A percentile compares a stretch with the other conserved stretches of the same genome.
Conservation (phyloP, 1,140 invertebrate species). For the Megalopta genalis region DNA sequence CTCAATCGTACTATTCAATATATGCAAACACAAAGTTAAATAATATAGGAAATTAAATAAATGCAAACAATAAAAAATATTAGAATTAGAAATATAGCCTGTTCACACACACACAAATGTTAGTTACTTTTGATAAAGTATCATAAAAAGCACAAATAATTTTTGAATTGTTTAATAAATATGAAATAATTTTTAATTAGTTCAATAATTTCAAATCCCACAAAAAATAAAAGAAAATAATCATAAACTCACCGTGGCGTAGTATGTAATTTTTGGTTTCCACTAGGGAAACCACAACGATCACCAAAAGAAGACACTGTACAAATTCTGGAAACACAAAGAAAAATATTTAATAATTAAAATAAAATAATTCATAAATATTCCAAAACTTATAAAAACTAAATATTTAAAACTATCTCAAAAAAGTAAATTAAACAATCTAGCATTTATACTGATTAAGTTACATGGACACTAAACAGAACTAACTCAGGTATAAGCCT, state of each 20-base stretch:
- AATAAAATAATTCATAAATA: neutral
- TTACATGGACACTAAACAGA: neutral
- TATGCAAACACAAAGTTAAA: too few species aligned
- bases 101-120: too few species aligned
- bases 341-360: neutral
- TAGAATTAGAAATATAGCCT: too few species aligned
- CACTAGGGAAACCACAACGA: slow-evolving; percentile 69
- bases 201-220: neutral
- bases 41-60: neutral
- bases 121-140: too few species aligned
- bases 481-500: neutral
- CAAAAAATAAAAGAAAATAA: neutral
- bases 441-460: neutral
- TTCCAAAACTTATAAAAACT: neutral
- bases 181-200: too few species aligned
- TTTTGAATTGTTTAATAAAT: too few species aligned
- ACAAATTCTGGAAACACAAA: slow-evolving; percentile 48
- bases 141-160: too few species aligned
- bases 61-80: neutral
- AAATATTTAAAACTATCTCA: neutral
- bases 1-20: too few species aligned
- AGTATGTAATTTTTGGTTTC: slow-evolving; percentile 71
- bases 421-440: neutral
- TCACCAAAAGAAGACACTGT: slow-evolving; percentile 64
- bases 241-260: slow-evolving; percentile 69